A percentile compares a stretch with the other conserved stretches of the same genome.
These are phyloP conservation scores for Brachypterus glaber DNA, from an alignment of 2,888 invertebrate genomes.

Conservation along the genomic window DNA sequence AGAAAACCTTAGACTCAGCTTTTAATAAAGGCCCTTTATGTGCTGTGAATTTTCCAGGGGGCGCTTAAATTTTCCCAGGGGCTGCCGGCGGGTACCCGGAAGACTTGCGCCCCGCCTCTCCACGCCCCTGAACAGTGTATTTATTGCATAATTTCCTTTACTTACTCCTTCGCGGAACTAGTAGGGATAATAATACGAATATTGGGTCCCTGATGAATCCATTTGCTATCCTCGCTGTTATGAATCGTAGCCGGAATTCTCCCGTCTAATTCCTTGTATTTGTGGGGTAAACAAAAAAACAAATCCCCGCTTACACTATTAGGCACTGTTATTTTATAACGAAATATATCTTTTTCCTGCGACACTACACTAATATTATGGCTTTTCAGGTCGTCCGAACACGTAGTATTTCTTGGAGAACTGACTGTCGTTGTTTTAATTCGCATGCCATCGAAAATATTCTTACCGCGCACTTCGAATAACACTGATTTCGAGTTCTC, in stretches of 20 bases:
- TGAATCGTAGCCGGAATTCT: slow-evolving; percentile 38
- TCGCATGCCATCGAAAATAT: slow-evolving; percentile 30
- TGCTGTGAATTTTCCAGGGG: too few relatives aligned
- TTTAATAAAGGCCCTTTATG: too few relatives aligned
- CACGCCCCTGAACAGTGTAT: too few relatives aligned
- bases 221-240: slow-evolving; percentile 31
- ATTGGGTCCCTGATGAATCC: slow-evolving; percentile 47
- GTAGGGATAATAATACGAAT: slow-evolving; percentile 35
- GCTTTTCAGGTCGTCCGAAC: slow-evolving; percentile 27
- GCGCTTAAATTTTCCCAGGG: too few relatives aligned
- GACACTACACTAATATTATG: slow-evolving; percentile 30
- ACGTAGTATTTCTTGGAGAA: slow-evolving; percentile 28
- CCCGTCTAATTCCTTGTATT: slow-evolving; percentile 33
- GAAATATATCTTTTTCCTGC: slow-evolving; percentile 4
- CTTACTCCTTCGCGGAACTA: not conserved
- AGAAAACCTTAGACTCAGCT: too few relatives aligned
- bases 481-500: slow-evolving; percentile 29
- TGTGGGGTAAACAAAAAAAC: slow-evolving; percentile 35
- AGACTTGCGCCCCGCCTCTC: too few relatives aligned
- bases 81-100: too few relatives aligned
- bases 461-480: slow-evolving; percentile 35
- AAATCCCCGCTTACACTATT: slow-evolving; percentile 28
- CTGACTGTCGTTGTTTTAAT: slow-evolving; percentile 30
- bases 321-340: slow-evolving; percentile 31
- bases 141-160: not conserved